Conservation (phyloP, 1,140 invertebrate species). For the Drosophila sucinea region DNA sequence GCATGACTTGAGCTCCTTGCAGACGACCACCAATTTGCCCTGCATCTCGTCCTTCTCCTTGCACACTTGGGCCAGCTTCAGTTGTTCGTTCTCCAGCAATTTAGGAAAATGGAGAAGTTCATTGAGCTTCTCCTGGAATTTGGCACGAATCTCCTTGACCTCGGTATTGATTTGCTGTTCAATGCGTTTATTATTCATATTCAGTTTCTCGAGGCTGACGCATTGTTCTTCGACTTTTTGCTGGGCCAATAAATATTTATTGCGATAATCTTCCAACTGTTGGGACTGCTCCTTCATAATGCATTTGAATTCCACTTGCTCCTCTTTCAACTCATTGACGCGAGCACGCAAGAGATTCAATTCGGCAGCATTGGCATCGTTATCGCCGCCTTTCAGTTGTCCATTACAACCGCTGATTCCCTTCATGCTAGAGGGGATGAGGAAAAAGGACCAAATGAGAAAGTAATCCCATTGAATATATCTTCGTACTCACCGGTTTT, state of each 20-base stretch:
- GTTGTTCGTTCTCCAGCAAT: conserved; percentile 88
- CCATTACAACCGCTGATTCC: conserved; percentile 55
- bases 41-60: conserved; percentile 84
- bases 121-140: conserved; percentile 90
- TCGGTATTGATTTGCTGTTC: conserved; percentile 90
- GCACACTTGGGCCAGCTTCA: conserved; percentile 88
- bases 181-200: conserved; percentile 89
- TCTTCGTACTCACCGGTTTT: conserved; percentile 57
- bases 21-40: conserved; percentile 69
- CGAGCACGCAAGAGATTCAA: conserved; percentile 65
- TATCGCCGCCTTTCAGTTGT: conserved; percentile 25
- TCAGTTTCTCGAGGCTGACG: conserved; percentile 88
- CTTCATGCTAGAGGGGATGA: conserved; percentile 51
- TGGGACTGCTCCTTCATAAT: conserved; percentile 88
- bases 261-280: conserved; percentile 89
- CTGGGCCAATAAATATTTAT: conserved; percentile 89
- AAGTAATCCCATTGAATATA: no score
- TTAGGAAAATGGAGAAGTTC: conserved; percentile 89
- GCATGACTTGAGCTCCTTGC: conserved; percentile 72
- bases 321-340: conserved; percentile 75
- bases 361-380: conserved; percentile 69
- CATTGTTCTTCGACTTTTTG: conserved; percentile 90
- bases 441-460: not conserved
- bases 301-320: conserved; percentile 86
- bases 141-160: conserved; percentile 89